These are phyloP conservation scores for Idris sp. DNA, from an alignment of 1,140 invertebrate genomes.

Conservation along the genomic window DNA sequence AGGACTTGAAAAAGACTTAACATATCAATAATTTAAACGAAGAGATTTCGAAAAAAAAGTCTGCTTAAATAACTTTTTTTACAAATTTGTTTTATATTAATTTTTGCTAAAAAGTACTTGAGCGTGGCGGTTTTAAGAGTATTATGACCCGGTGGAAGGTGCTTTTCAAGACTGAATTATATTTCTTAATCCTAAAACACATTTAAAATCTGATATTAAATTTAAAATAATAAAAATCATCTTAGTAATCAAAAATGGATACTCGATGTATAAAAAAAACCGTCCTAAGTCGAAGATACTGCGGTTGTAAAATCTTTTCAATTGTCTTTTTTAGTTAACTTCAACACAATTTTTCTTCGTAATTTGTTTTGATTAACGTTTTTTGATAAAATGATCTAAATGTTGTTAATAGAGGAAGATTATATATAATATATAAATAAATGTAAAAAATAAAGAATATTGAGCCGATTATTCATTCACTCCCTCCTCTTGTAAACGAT, in stretches of 20 bases:
- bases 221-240: too few species aligned
- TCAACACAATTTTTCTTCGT: neutral
- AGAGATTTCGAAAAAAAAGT: too few species aligned
- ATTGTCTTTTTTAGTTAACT: neutral
- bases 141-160: constrained; percentile 47
- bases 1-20: constrained; percentile 26
- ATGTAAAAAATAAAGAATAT: too few species aligned
- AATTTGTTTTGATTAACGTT: constrained; percentile 5
- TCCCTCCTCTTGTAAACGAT: too few species aligned
- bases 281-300: constrained; percentile 43
- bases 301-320: constrained; percentile 36
- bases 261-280: constrained; percentile 32
- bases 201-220: too few species aligned
- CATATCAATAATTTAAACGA: constrained; percentile 49
- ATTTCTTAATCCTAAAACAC: too few species aligned
- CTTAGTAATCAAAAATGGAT: constrained; percentile 9
- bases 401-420: constrained; percentile 37
- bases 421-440: constrained; percentile 51
- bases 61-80: too few species aligned
- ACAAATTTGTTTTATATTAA: too few species aligned
- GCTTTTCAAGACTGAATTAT: constrained; percentile 62
- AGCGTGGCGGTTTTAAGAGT: too few species aligned
- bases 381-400: constrained; percentile 43
- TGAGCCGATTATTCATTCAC: too few species aligned
- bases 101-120: constrained; percentile 44